Evolutionary conservation across 1,140 invertebrate genomes (phyloP).

Genomic region (Drosophila setifemur): DNA sequence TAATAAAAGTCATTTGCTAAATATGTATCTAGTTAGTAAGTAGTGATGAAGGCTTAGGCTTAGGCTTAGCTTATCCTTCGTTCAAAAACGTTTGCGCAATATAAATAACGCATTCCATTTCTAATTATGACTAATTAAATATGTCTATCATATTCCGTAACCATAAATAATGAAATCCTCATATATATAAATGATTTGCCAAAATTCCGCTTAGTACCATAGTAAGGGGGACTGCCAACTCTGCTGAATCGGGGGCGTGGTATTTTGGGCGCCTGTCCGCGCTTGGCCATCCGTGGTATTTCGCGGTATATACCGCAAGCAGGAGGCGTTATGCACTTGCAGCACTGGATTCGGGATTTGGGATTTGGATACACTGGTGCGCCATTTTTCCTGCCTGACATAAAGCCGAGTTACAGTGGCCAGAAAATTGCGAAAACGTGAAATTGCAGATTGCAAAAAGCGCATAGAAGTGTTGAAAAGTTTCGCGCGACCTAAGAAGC

Average conservation of each 20-base stretch:
- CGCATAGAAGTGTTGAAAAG: slow-evolving; percentile 44
- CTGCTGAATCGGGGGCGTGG: background rate
- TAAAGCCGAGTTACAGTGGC: slow-evolving; percentile 68
- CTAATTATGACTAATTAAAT: no score
- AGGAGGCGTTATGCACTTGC: slow-evolving; percentile 15
- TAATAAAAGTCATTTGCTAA: no score
- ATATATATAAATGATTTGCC: no score
- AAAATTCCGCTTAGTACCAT: background rate
- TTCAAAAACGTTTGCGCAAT: no score
- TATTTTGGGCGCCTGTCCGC: no score
- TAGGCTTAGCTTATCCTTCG: no score
- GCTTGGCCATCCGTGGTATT: no score
- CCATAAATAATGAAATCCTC: no score
- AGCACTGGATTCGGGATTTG: slow-evolving; percentile 1
- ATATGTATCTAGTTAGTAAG: no score
- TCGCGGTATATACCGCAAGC: slow-evolving; percentile 1
- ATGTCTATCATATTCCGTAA: no score
- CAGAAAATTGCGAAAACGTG: slow-evolving; percentile 52
- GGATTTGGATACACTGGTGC: slow-evolving; percentile 48
- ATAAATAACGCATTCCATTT: no score
- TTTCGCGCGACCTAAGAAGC: slow-evolving; percentile 12
- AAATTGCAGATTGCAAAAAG: slow-evolving; percentile 60
- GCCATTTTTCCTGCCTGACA: slow-evolving; percentile 70
- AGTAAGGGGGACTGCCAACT: background rate
- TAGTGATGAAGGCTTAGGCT: no score